Conservation (phyloP, 2,888 invertebrate species). For the Meliscaeva auricollis region DNA sequence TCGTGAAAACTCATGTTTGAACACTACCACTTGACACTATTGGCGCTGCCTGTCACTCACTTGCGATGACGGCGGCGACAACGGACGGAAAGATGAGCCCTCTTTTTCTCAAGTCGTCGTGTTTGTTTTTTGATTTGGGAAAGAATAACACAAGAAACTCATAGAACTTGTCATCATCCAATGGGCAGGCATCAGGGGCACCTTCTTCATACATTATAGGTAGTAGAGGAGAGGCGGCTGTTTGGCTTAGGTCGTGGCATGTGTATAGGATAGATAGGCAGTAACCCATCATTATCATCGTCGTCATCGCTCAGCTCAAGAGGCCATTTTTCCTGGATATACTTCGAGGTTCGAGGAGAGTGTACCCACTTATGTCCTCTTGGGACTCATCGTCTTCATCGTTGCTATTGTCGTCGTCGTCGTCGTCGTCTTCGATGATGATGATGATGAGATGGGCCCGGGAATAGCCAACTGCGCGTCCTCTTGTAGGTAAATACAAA, state of each 20-base stretch:
- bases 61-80: background rate
- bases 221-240: background rate
- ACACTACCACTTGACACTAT: slow-evolving; percentile 74
- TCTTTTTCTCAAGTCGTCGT: slow-evolving; percentile 21
- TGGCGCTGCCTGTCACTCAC: slow-evolving; percentile 53
- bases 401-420: background rate
- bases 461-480: slow-evolving; percentile 41
- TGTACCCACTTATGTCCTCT: slow-evolving; percentile 60
- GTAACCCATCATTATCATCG: slow-evolving; percentile 55
- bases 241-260: slow-evolving; percentile 12
- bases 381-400: slow-evolving; percentile 21
- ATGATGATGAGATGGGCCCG: slow-evolving; percentile 17
- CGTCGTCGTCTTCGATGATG: background rate
- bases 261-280: slow-evolving; percentile 24
- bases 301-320: slow-evolving; percentile 60
- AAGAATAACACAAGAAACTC: slow-evolving; percentile 73
- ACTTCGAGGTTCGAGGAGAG: slow-evolving; percentile 10
- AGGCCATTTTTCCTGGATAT: slow-evolving; percentile 61
- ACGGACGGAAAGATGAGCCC: slow-evolving; percentile 37
- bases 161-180: slow-evolving; percentile 54
- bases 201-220: slow-evolving; percentile 20
- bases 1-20: slow-evolving; percentile 73
- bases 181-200: background rate
- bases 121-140: slow-evolving; percentile 74
- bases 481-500: slow-evolving; percentile 75